These are phyloP conservation scores for Cetonia aurata DNA, from an alignment of 2,888 invertebrate species.

Conservation along the genomic window DNA sequence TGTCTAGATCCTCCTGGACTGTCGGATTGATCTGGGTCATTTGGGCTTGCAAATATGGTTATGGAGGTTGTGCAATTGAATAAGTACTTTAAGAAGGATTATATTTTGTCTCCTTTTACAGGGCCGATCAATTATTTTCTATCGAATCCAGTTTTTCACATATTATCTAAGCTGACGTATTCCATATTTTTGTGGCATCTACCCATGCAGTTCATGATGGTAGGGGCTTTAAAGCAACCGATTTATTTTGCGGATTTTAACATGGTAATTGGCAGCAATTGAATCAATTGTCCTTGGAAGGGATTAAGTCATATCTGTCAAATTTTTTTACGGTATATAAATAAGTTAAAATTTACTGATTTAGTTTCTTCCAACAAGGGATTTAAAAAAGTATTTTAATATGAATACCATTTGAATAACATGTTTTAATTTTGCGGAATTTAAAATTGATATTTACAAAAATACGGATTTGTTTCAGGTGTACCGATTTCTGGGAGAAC, in stretches of 20 bases:
- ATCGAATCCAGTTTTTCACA: slow-evolving; percentile 57
- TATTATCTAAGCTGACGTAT: slow-evolving; percentile 62
- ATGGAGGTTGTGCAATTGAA: slow-evolving; percentile 62
- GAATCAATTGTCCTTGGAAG: too few relatives aligned
- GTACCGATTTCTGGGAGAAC: slow-evolving; percentile 58
- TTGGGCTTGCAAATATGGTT: slow-evolving; percentile 67
- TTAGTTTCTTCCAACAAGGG: too few relatives aligned
- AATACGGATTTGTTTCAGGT: slow-evolving; percentile 48
- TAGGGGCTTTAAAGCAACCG: slow-evolving; percentile 56
- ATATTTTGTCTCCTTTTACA: slow-evolving; percentile 41
- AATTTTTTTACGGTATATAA: too few relatives aligned
- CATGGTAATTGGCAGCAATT: slow-evolving; percentile 53
- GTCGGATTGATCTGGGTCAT: slow-evolving; percentile 68
- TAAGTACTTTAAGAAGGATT: too few relatives aligned
- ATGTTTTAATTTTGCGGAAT: too few relatives aligned
- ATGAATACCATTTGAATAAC: too few relatives aligned
- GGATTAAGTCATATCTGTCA: too few relatives aligned
- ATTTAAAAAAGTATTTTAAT: too few relatives aligned
- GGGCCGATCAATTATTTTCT: slow-evolving; percentile 58
- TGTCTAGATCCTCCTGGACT: slow-evolving; percentile 67
- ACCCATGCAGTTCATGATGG: slow-evolving; percentile 56
- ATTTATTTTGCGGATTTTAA: slow-evolving; percentile 59
- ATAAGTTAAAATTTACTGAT: too few relatives aligned
- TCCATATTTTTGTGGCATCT: slow-evolving; percentile 62
- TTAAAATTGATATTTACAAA: too few relatives aligned